Conservation (phyloP, 2,113 vertebrate species). For the Pseudonaja textilis region DNA sequence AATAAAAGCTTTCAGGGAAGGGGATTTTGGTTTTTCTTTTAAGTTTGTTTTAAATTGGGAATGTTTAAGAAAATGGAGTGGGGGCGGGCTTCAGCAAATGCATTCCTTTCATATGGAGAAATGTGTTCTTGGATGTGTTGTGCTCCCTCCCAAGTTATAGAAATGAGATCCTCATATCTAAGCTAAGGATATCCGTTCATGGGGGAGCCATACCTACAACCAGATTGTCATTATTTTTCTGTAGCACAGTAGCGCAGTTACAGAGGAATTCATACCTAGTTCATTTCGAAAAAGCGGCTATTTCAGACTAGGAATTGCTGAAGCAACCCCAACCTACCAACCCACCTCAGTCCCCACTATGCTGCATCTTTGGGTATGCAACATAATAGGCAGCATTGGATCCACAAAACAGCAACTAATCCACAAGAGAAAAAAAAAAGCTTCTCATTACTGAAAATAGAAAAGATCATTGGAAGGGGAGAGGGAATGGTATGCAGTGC, state of each 20-base stretch:
- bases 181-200: background rate
- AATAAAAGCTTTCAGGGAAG: background rate
- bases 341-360: background rate
- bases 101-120: background rate
- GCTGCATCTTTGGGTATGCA: background rate
- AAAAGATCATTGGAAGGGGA: background rate
- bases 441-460: background rate
- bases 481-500: background rate
- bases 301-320: background rate
- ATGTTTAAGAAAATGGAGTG: background rate
- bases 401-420: background rate
- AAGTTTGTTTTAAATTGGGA: background rate
- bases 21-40: background rate
- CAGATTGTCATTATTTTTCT: background rate
- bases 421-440: background rate
- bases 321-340: too few species aligned
- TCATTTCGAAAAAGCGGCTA: background rate
- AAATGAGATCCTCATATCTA: background rate
- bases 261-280: background rate
- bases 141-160: background rate
- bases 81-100: background rate
- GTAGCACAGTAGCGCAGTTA: background rate
- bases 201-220: background rate
- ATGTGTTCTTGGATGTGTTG: background rate
- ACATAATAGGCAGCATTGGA: background rate